Evolutionary conservation across 2,888 invertebrate species (phyloP), one percentile per base, ranked within the genome.

Genomic region (Choreutis nemorana): DNA sequence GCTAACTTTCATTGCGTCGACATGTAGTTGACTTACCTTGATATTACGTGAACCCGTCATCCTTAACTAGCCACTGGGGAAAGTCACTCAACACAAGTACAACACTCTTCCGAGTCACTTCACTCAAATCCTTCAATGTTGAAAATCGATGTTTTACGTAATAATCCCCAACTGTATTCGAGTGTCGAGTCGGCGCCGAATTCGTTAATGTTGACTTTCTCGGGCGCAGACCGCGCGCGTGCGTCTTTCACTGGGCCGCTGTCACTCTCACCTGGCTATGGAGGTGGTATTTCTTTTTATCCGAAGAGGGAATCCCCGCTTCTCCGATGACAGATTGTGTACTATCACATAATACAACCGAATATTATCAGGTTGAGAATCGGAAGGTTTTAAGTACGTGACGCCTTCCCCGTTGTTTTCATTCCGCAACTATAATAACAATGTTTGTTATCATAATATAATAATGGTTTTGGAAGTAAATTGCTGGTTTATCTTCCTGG

Each of bases 241-340:
- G 56, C 61, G 56, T 42, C 47, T 50, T 33, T 33, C 43, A 44
- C 50, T 40, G 44, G 47, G 52, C 44, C 56, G 53, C 47, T 52
- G 57, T 70, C 63, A 73, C 77, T 77, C 75, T 77, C 72, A 67
- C 75, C 67, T 47, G 51, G 50, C 40, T 45, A 50, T 41, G 35
- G 44, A 36, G 36, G 44, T 36, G 36, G 44, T 59, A 60, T 72
- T 70, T 66, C 68, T 70, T 75, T 71, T 67, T 77, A 73, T 72
- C 67, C 60, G 62, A 66, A 61, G 41, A 37, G 36, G 37, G 46
- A 49, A 63, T 67, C 72, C 75, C 75, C 70, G 52, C 72, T n/a
- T n/a, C n/a, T 55, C 51, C 45, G 46, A 33, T 28, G 31, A 41
- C 3, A 41, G 55, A 54, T 62, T 55, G 61, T 60, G 55, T 48